phyloP scores from a whole-genome alignment of 1,140 invertebrate genomes.

The Chrysomallon squamiferum region DNA sequence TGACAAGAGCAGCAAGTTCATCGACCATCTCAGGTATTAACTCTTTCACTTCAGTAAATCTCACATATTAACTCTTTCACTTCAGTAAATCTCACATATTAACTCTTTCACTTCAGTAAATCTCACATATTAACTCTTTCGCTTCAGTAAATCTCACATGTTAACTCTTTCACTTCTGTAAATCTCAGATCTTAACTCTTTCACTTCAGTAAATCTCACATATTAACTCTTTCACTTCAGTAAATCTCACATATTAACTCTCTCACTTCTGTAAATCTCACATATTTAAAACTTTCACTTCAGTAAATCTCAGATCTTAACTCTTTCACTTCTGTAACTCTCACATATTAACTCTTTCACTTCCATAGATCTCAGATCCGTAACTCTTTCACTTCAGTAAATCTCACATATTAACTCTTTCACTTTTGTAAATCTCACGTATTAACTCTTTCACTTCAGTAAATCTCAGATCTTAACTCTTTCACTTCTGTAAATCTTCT shows the following conservation, averaged over 20 bases:
- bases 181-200: no score
- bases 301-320: no score
- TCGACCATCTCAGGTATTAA: constrained; percentile 61
- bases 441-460: no score
- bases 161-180: not conserved
- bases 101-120: no score
- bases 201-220: no score
- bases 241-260: constrained; percentile 54
- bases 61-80: no score
- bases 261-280: not conserved
- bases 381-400: constrained; percentile 59
- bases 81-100: not conserved
- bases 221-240: constrained; percentile 63
- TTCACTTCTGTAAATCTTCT: constrained; percentile 61
- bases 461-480: no score
- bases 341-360: no score
- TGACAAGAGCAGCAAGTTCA: constrained; percentile 94
- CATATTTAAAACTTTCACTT: no score
- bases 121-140: no score
- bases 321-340: not conserved
- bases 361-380: no score
- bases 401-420: constrained; percentile 54
- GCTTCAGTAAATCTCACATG: constrained; percentile 64
- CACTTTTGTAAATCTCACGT: not conserved
- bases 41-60: not conserved